These are phyloP conservation scores for Melanotaenia pygmaea DNA, from an alignment of 2,797 vertebrate genomes.

Conservation along the genomic window DNA sequence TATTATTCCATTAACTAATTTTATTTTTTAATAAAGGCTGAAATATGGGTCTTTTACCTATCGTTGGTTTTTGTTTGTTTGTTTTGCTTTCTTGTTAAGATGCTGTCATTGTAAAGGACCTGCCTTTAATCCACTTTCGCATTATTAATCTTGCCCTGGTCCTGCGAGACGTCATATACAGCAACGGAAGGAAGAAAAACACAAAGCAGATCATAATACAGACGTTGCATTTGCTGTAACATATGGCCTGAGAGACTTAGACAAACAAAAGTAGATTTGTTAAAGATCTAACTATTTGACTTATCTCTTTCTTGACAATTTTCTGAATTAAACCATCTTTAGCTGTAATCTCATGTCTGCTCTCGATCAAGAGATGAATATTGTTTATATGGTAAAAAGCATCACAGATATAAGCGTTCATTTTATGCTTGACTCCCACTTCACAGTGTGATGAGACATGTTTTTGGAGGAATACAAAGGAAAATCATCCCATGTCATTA, in stretches of 20 bases:
- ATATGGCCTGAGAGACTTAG: slow-evolving; percentile 78
- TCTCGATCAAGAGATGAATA: slow-evolving; percentile 81
- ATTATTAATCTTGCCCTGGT: slow-evolving; percentile 82
- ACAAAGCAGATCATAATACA: slow-evolving; percentile 79
- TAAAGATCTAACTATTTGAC: slow-evolving; percentile 57
- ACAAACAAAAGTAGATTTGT: slow-evolving; percentile 80
- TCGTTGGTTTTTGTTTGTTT: slow-evolving; percentile 24
- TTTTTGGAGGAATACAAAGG: slow-evolving; percentile 75
- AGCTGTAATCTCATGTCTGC: slow-evolving; percentile 79
- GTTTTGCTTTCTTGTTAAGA: slow-evolving; percentile 8
- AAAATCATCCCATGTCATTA: slow-evolving; percentile 79
- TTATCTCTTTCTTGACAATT: slow-evolving; percentile 59
- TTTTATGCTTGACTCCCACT: slow-evolving; percentile 70
- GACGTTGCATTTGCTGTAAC: slow-evolving; percentile 67
- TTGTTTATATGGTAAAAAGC: slow-evolving; percentile 73
- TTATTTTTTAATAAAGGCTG: slow-evolving; percentile 70
- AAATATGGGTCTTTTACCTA: slow-evolving; percentile 62
- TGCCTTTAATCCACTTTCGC: slow-evolving; percentile 83
- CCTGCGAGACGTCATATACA: slow-evolving; percentile 80
- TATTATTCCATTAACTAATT: slow-evolving; percentile 32
- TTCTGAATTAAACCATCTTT: slow-evolving; percentile 77
- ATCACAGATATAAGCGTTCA: slow-evolving; percentile 66
- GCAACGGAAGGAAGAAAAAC: slow-evolving; percentile 69
- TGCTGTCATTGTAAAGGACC: slow-evolving; percentile 63
- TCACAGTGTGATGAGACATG: slow-evolving; percentile 73